These are phyloP conservation scores for Pogonocherus hispidulus DNA, from an alignment of 2,888 invertebrate species.

Conservation along the genomic window DNA sequence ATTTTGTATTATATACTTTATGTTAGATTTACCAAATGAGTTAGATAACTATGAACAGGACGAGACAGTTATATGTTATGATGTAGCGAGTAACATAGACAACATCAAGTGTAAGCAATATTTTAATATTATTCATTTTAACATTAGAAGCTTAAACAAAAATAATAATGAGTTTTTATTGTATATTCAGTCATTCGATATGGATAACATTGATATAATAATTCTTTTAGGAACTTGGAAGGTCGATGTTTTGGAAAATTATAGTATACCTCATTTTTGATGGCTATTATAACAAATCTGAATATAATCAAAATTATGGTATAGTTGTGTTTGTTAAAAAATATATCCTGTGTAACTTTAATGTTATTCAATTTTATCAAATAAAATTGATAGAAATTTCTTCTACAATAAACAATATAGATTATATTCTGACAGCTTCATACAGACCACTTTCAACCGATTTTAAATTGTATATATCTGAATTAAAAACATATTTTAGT, in stretches of 20 bases:
- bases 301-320: conserved; percentile 24
- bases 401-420: conserved; percentile 4
- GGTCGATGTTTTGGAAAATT: conserved; percentile 4
- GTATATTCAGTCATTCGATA: conserved; percentile 8
- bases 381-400: conserved; percentile 15
- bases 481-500: conserved; percentile 14
- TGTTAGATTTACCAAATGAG: not conserved
- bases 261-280: conserved; percentile 7
- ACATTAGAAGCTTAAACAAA: conserved; percentile 17
- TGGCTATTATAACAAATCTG: conserved; percentile 16
- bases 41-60: not conserved
- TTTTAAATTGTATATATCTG: conserved; percentile 4
- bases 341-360: not conserved
- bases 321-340: conserved; percentile 19
- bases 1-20: no score
- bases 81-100: not conserved
- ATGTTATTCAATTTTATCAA: conserved; percentile 10
- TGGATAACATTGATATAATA: conserved; percentile 20
- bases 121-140: conserved; percentile 21
- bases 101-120: not conserved
- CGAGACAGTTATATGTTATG: conserved; percentile 4
- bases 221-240: conserved; percentile 18
- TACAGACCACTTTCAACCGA: conserved; percentile 27
- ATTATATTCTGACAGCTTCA: conserved; percentile 10
- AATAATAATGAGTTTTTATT: conserved; percentile 16